Percentiles rank a stretch among this genome's conserved stretches.
These are phyloP conservation scores for Halocynthia roretzi DNA, from an alignment of 23 tunicate species.

Conservation along the genomic window DNA sequence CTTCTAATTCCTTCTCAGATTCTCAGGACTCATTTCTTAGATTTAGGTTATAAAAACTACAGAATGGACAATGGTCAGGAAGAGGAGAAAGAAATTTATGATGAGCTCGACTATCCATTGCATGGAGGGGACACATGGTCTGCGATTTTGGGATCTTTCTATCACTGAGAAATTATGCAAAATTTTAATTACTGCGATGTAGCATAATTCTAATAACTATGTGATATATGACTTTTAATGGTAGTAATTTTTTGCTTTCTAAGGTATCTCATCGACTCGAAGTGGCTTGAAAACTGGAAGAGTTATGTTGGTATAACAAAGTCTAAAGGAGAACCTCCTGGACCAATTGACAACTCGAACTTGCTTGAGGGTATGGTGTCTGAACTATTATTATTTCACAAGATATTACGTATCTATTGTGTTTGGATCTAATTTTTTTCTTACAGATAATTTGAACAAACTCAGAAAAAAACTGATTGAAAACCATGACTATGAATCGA, in stretches of 20 bases:
- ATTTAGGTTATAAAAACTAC: no score
- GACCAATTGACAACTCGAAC: slow-evolving; percentile 58
- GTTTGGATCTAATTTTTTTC: background rate
- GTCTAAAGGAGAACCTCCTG: slow-evolving; percentile 28
- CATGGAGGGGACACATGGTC: background rate
- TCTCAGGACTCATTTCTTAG: no score
- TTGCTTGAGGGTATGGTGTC: slow-evolving; percentile 19
- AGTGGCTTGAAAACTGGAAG: slow-evolving; percentile 54
- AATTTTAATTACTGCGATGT: background rate
- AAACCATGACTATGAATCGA: slow-evolving; percentile 26
- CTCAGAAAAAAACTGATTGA: slow-evolving; percentile 39
- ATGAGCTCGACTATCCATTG: background rate
- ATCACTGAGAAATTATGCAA: background rate
- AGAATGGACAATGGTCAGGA: background rate
- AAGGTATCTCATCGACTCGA: slow-evolving; percentile 50
- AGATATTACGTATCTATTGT: background rate
- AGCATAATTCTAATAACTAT: no score
- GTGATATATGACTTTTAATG: no score
- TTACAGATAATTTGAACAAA: slow-evolving; percentile 10
- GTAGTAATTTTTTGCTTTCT: background rate
- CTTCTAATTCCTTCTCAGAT: no score
- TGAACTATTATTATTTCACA: slow-evolving; percentile 5
- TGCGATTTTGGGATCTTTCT: background rate
- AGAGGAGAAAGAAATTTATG: background rate
- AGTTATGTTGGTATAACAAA: slow-evolving; percentile 25